A percentile compares a stretch with the other conserved stretches of the same genome.
phyloP scores from a whole-genome alignment of 2,888 invertebrate genomes.

The Drosophila birchii region DNA sequence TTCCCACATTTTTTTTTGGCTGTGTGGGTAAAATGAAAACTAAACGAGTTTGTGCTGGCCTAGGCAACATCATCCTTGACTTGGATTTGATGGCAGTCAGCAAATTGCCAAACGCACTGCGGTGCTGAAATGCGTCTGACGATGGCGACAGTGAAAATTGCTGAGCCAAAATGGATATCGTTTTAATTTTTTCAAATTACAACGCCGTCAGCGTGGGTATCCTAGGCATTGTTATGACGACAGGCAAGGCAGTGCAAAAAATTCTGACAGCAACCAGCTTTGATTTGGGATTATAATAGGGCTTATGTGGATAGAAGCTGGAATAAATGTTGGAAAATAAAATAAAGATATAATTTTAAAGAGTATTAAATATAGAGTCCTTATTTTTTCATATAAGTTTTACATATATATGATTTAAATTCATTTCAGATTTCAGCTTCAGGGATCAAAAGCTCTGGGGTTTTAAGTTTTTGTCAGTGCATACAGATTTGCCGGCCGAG shows the following conservation, averaged over 20 bases:
- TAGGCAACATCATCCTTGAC: conserved; percentile 49
- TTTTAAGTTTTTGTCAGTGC: neutral
- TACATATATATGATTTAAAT: neutral
- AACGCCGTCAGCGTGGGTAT: conserved; percentile 21
- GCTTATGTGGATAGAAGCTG: neutral
- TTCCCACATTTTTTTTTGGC: neutral
- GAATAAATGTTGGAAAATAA: neutral
- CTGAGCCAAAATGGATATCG: conserved; percentile 76
- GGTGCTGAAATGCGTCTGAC: conserved; percentile 44
- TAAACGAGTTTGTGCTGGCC: conserved; percentile 71
- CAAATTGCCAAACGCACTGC: conserved; percentile 75
- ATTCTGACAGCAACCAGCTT: neutral
- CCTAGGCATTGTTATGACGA: conserved; percentile 13
- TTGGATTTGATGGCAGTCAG: conserved; percentile 64
- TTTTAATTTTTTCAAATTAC: conserved; percentile 72
- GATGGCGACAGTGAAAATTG: conserved; percentile 63
- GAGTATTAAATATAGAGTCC: neutral
- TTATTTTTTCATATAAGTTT: neutral
- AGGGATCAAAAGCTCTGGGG: no score
- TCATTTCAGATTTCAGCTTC: neutral
- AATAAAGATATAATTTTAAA: neutral
- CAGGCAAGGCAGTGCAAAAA: conserved; percentile 1
- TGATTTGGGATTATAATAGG: neutral
- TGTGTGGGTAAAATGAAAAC: conserved; percentile 69
- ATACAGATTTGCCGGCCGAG: conserved; percentile 31